Percentiles rank a stretch among this genome's conserved stretches.
phyloP scores from a whole-genome alignment of 2,113 vertebrate genomes.

The Raja brachyura region DNA sequence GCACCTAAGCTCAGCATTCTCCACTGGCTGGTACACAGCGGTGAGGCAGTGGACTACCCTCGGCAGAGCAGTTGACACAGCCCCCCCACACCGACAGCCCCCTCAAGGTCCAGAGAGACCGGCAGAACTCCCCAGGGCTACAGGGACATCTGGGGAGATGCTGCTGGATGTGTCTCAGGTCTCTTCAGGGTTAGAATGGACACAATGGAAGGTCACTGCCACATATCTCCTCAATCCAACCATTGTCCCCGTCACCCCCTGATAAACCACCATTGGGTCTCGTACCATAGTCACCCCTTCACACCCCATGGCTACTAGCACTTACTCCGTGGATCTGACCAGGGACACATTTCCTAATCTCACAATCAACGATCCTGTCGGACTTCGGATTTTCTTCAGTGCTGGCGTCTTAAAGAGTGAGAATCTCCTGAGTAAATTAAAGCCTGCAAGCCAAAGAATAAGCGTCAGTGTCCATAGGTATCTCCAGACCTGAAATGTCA shows the following conservation, averaged over 20 bases:
- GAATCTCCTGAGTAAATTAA: conserved; percentile 81
- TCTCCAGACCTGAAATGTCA: too few species aligned
- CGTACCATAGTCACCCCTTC: background rate
- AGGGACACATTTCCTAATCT: conserved; percentile 70
- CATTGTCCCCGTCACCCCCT: background rate
- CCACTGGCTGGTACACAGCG: too few species aligned
- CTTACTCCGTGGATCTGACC: conserved; percentile 74
- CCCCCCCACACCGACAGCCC: too few species aligned
- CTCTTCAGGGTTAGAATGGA: too few species aligned
- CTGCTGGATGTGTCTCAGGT: too few species aligned
- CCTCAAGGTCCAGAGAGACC: too few species aligned
- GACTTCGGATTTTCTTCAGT: conserved; percentile 79
- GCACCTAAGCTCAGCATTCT: too few species aligned
- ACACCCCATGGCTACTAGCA: background rate
- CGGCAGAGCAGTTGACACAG: too few species aligned
- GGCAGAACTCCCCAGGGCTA: too few species aligned
- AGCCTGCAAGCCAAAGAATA: conserved; percentile 61
- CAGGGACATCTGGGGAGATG: too few species aligned
- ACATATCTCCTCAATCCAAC: background rate
- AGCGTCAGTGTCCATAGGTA: too few species aligned
- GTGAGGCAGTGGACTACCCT: too few species aligned
- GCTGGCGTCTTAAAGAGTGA: conserved; percentile 72
- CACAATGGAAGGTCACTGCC: background rate
- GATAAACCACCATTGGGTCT: background rate
- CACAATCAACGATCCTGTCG: conserved; percentile 70